Base-by-base conservation (phyloP, 2,888 invertebrate species). In the Orchesellides sinensis region DNA sequence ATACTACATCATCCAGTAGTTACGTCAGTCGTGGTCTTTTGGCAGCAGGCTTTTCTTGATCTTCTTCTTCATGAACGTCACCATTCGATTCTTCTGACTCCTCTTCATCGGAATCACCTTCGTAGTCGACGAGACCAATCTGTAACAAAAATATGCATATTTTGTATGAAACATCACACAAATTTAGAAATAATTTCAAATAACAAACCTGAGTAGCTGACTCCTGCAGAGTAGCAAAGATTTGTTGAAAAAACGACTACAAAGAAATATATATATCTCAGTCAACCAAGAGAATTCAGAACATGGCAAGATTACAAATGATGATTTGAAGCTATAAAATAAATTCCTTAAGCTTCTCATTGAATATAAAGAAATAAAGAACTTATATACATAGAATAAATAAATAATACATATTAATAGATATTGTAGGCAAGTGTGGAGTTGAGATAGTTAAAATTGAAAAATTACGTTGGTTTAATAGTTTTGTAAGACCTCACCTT, bases 91-190 rank as follows among this genome's bases (percentile, higher is more conserved):
- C 84, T 69, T 84, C 89, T 27, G 83, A 56, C 29, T 89, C 89
- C 40, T 89, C 89, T 63, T 98, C 98, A 89, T 98, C 98, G 0
- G 98, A 98, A 91, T 98, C 98, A 78, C 96, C 98, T 90, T 98
- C 98, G 89, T 98, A 98, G 91, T 98, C 98, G 85, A 98, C 98
- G 89, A 98, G 92, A 88, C 97, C 96, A 78, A 90, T 89, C 96
- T 96, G 90, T 27, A 89, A 90, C 77, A 85, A 77, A 86, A 77
- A 54, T 14, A 75, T 29, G 23, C 29, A 75, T 25, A 47, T 49
- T 54, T 63, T 73, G 74, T 73, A 79, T 73, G 68, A 81, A 85
- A 79, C 14, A 66, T 69, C 82, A 80, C 79, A 80, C 40, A 52
- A 69, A 79, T 27, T 3, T 17, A 6, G 52, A 54, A 32, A 77